A percentile compares a stretch with the other conserved stretches of the same genome.
Conservation (phyloP, 2,113 vertebrate species). For the Meleagris gallopavo region DNA sequence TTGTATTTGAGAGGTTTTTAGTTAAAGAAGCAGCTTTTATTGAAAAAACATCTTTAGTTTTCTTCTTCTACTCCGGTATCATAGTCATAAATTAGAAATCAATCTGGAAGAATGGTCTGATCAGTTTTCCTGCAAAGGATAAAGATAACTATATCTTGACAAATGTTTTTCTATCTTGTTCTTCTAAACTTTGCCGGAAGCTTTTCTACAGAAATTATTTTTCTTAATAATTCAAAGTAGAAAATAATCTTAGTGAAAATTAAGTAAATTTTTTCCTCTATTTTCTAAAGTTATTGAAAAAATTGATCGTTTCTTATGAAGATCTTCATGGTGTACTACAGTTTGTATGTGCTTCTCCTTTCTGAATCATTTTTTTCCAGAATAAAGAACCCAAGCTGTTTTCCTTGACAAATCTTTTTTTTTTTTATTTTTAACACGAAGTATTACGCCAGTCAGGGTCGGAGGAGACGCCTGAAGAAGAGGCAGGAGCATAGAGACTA, state of each 20-base stretch:
- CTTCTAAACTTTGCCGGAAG: background rate
- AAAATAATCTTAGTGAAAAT: background rate
- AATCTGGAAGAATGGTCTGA: background rate
- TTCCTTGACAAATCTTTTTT: background rate
- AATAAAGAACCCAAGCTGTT: background rate
- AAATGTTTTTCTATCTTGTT: background rate
- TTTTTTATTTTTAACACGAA: too few relatives aligned
- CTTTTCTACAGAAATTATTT: background rate
- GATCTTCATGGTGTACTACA: rapidly evolving
- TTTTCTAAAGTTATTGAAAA: background rate
- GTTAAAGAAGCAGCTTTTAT: background rate
- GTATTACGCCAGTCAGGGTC: too few relatives aligned
- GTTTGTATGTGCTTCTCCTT: background rate
- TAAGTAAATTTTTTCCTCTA: background rate
- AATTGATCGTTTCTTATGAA: background rate
- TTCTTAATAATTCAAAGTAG: background rate
- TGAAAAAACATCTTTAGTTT: background rate
- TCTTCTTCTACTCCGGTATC: background rate
- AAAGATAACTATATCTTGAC: background rate
- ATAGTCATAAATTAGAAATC: background rate
- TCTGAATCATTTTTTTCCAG: background rate
- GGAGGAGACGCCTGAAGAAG: too few relatives aligned
- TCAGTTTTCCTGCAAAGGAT: background rate
- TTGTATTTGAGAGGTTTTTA: background rate
- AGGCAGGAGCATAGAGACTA: too few relatives aligned